Evolutionary conservation across 2,113 vertebrate species (phyloP).

Genomic region (Brienomyrus longianalis): DNA sequence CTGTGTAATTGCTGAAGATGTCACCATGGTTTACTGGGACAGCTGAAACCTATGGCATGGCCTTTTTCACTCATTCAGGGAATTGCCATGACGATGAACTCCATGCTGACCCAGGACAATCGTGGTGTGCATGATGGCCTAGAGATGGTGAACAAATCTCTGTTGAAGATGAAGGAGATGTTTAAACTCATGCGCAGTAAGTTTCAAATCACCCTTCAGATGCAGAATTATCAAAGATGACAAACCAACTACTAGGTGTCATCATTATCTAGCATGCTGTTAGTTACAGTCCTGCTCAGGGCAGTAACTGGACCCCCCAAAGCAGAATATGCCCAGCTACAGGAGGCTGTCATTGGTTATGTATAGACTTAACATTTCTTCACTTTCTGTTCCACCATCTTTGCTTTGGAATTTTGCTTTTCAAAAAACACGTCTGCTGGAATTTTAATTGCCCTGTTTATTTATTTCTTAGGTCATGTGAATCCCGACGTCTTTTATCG

Average conservation of each 20-base stretch:
- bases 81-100: slow-evolving; percentile 38
- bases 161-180: slow-evolving; percentile 54
- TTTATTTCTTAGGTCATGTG: slow-evolving; percentile 40
- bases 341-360: neutral
- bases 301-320: neutral
- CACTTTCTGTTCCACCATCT: neutral
- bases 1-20: neutral
- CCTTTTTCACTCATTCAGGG: slow-evolving; percentile 30
- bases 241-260: neutral
- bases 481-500: slow-evolving; percentile 42
- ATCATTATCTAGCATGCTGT: neutral
- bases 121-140: slow-evolving; percentile 54
- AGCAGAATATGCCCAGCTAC: neutral
- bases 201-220: slow-evolving; percentile 17
- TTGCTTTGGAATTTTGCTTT: neutral
- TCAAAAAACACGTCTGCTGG: neutral
- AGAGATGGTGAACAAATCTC: slow-evolving; percentile 53
- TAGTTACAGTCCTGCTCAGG: neutral
- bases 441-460: slow-evolving; percentile 17
- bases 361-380: neutral
- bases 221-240: neutral
- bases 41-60: neutral
- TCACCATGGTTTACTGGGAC: neutral
- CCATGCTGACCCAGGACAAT: slow-evolving; percentile 40
- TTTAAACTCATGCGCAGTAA: slow-evolving; percentile 68